Conservation (phyloP, 2,888 invertebrate species). For the Erynnis tages region DNA sequence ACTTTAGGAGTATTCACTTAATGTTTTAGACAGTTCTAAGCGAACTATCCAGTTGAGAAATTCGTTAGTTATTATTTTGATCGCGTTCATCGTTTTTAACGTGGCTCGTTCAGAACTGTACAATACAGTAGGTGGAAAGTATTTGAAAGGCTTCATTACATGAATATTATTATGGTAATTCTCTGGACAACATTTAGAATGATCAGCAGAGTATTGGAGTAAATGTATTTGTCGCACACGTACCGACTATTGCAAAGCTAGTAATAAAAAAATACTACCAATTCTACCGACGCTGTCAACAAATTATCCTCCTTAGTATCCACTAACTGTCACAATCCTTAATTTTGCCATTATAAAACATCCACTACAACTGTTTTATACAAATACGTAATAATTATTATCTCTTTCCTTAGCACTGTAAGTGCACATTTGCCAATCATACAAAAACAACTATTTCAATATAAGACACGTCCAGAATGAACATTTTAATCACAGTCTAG, state of each 20-base stretch:
- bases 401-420: slow-evolving; percentile 50
- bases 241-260: slow-evolving; percentile 66
- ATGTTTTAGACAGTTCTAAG: not conserved
- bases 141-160: not conserved
- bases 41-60: too few relatives aligned
- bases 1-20: not conserved
- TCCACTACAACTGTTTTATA: slow-evolving; percentile 55
- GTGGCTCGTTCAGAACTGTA: slow-evolving; percentile 14
- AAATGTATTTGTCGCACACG: slow-evolving; percentile 48
- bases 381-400: slow-evolving; percentile 48
- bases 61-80: too few relatives aligned
- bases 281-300: slow-evolving; percentile 61
- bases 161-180: not conserved
- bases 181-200: slow-evolving; percentile 13
- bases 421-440: slow-evolving; percentile 69
- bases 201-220: not conserved
- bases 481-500: slow-evolving; percentile 81
- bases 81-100: too few relatives aligned
- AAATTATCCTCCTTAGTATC: slow-evolving; percentile 49
- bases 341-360: slow-evolving; percentile 53
- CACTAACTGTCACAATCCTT: slow-evolving; percentile 41
- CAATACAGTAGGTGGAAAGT: not conserved
- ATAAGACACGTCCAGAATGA: slow-evolving; percentile 81
- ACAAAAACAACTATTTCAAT: slow-evolving; percentile 80
- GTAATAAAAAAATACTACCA: slow-evolving; percentile 55